Base-by-base conservation (phyloP, 1,140 invertebrate species). In the Portunus trituberculatus region DNA sequence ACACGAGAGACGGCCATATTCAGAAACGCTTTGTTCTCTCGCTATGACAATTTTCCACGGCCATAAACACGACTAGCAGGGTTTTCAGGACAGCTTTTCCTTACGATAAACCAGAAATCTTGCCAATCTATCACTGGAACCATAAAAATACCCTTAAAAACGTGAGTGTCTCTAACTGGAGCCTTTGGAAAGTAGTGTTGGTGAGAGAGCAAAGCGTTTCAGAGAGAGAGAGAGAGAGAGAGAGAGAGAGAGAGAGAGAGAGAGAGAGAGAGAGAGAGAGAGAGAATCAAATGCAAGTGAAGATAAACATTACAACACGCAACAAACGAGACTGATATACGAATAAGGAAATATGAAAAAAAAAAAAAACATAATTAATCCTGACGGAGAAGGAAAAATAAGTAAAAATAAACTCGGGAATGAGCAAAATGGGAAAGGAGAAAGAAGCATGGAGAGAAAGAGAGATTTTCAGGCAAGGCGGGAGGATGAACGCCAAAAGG, bases 251-350 rank as follows among this genome's bases (percentile, higher is more conserved):
- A 59, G 52, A 59, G 52, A 59, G 52, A 59, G 52, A 87, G 84
- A 87, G 84, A 87, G 84, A 87, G 84, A 87, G 87, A 88, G 87
- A 88, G 20, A 45, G 87, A 10, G 32, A 88, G 46, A 88, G 14
- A 88, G 67, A 76, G 16, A n/a, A 3, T n/a, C 1, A n/a, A 76
- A 76, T 76, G 67, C 20, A n/a, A 3, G 6, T 76, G 8, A n/a
- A 8, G 67, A 7, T 59, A 16, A 76, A 20, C 67, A 76, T n/a
- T 76, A 76, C 67, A 76, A n/a, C 12, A 76, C 0, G n/a, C n/a
- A 76, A 8, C 16, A 76, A 76, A 76, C 67, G 6, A 25, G 67
- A 76, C 16, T 76, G 16, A 76, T 76, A 25, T 76, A n/a, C 67
- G n/a, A 7, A 76, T 76, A 76, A 76, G 67, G 67, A n/a, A n/a